Conservation (phyloP, 2,888 invertebrate genomes). For the Macroteleia sp. region DNA sequence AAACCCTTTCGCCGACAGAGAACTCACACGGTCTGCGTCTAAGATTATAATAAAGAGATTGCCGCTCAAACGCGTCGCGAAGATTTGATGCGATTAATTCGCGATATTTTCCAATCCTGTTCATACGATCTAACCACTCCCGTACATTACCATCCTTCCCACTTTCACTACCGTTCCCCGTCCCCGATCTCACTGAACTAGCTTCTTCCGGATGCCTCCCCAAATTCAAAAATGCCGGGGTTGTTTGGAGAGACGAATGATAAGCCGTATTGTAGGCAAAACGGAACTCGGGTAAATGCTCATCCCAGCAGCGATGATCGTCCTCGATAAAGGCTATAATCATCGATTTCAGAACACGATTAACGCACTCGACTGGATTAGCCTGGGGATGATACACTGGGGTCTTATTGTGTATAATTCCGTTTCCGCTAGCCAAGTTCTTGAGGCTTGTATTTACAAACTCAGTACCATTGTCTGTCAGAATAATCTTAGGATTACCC, state of each 20-base stretch:
- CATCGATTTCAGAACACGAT: background rate
- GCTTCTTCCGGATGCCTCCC: background rate
- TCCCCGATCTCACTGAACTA: too few relatives aligned
- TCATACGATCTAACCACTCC: too few relatives aligned
- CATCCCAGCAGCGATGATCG: conserved; percentile 2
- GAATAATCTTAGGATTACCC: background rate
- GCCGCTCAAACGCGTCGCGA: too few relatives aligned
- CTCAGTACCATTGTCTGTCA: background rate
- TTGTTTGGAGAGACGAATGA: background rate
- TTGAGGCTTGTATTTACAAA: background rate
- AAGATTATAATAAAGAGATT: too few relatives aligned
- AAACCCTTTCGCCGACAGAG: background rate
- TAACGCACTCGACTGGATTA: background rate
- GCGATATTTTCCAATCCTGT: too few relatives aligned
- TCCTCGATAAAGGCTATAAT: background rate
- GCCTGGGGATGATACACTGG: background rate
- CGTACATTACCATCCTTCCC: too few relatives aligned
- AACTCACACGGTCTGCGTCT: too few relatives aligned
- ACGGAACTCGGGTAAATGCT: background rate
- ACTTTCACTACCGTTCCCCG: too few relatives aligned
- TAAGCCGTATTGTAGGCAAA: conserved; percentile 5
- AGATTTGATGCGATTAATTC: too few relatives aligned
- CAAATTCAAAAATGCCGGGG: background rate
- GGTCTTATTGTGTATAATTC: background rate
- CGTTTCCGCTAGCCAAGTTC: too few relatives aligned